Evolutionary conservation across 2,113 vertebrate species (phyloP).

Genomic region (Tiliqua scincoides): DNA sequence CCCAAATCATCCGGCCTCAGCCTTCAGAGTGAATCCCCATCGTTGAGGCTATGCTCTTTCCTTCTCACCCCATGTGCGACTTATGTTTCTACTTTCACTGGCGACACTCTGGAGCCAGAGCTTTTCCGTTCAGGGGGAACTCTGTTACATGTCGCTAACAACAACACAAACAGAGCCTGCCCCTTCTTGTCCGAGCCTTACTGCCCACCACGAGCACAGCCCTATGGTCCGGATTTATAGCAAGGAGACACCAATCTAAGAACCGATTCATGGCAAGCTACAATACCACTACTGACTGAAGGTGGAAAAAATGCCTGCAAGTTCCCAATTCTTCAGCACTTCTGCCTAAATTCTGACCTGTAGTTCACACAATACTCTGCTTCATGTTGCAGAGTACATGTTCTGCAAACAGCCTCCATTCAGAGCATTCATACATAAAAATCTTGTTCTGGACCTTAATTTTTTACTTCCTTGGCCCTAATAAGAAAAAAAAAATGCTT

Average conservation of each 20-base stretch:
- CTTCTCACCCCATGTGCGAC: conserved; percentile 76
- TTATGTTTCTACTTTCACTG: conserved; percentile 74
- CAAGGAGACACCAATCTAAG: conserved; percentile 61
- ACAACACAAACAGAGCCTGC: conserved; percentile 70
- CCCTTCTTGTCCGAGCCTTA: conserved; percentile 57
- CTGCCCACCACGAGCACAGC: conserved; percentile 64
- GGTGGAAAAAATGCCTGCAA: neutral
- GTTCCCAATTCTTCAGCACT: conserved; percentile 38
- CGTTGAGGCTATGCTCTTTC: conserved; percentile 46
- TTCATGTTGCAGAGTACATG: no score
- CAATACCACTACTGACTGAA: conserved; percentile 70
- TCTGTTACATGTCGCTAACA: conserved; percentile 67
- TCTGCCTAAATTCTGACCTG: conserved; percentile 34
- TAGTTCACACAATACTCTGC: neutral
- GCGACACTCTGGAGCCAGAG: conserved; percentile 77
- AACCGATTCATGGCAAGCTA: conserved; percentile 66
- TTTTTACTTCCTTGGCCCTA: neutral
- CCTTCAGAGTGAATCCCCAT: conserved; percentile 26
- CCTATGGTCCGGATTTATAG: conserved; percentile 65
- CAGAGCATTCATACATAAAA: conserved; percentile 1
- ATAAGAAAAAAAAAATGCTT: conserved; percentile 36
- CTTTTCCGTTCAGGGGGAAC: conserved; percentile 67
- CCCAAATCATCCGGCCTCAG: conserved; percentile 1
- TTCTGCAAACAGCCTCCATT: conserved; percentile 22
- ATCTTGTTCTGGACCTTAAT: conserved; percentile 11